A percentile compares a stretch with the other conserved stretches of the same genome.
phyloP scores from a whole-genome alignment of 2,797 vertebrate species.

The Lophotriccus pileatus region DNA sequence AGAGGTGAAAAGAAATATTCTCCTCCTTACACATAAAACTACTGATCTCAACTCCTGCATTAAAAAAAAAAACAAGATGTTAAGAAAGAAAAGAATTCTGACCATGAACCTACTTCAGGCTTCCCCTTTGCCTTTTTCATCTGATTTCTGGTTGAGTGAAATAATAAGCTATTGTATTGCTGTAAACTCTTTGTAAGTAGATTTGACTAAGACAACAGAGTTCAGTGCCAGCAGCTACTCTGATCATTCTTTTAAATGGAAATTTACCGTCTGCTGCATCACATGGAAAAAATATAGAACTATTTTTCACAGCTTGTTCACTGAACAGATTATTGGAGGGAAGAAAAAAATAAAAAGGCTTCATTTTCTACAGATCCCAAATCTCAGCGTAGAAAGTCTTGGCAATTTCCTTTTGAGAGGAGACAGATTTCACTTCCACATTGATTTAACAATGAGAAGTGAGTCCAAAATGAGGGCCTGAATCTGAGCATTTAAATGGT shows the following conservation, averaged over 20 bases:
- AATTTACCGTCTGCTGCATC: constrained; percentile 83
- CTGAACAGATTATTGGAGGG: constrained; percentile 83
- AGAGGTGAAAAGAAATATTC: constrained; percentile 58
- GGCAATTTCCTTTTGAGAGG: constrained; percentile 77
- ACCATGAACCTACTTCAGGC: constrained; percentile 65
- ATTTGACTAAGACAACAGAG: constrained; percentile 79
- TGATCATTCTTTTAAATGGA: constrained; percentile 84
- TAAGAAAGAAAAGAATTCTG: constrained; percentile 62
- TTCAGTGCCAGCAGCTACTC: constrained; percentile 80
- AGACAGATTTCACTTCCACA: constrained; percentile 80
- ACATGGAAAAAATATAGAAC: constrained; percentile 81
- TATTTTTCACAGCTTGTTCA: constrained; percentile 86
- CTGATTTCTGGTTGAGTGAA: constrained; percentile 75
- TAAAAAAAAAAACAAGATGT: constrained; percentile 51
- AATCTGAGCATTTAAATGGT: constrained; percentile 11
- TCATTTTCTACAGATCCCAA: constrained; percentile 79
- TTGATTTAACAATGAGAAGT: constrained; percentile 76
- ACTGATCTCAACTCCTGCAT: constrained; percentile 60
- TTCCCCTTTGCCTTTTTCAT: constrained; percentile 64
- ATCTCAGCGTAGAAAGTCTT: constrained; percentile 77
- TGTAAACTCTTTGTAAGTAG: constrained; percentile 79
- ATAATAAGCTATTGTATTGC: constrained; percentile 80
- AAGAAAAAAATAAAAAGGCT: constrained; percentile 75
- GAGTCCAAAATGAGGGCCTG: constrained; percentile 66
- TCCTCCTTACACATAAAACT: constrained; percentile 37